Conservation (phyloP, 2,113 vertebrate species). For the Anoura caudifer region DNA sequence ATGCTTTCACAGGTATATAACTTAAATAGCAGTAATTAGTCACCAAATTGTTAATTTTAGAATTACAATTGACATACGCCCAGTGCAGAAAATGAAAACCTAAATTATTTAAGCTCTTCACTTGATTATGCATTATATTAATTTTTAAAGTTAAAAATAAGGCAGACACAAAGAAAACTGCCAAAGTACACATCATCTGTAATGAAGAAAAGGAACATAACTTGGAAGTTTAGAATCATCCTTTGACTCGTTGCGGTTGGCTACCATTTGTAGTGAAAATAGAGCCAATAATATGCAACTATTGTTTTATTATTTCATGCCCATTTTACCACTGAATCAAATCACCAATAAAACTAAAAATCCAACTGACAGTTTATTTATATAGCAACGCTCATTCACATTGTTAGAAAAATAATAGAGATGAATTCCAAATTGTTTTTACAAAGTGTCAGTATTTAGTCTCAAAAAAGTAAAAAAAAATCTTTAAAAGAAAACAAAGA, state of each 20-base stretch:
- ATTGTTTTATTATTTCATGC: conserved; percentile 11
- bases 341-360: neutral
- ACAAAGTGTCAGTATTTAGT: neutral
- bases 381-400: neutral
- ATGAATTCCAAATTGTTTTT: neutral
- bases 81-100: neutral
- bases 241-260: neutral
- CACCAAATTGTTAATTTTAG: neutral
- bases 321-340: neutral
- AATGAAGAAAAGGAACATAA: neutral
- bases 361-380: neutral
- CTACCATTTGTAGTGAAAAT: neutral
- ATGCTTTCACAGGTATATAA: neutral
- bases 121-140: neutral
- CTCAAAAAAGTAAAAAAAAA: neutral
- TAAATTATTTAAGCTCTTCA: neutral
- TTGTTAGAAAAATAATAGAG: neutral
- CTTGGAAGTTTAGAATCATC: neutral
- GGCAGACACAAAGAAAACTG: neutral
- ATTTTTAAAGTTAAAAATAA: neutral
- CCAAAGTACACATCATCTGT: neutral
- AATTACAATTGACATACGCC: neutral
- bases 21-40: neutral
- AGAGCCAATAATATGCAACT: neutral
- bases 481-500: neutral